Conservation (phyloP, 92 coral and sea anemone species). For the Epizoanthus illoricatus region DNA sequence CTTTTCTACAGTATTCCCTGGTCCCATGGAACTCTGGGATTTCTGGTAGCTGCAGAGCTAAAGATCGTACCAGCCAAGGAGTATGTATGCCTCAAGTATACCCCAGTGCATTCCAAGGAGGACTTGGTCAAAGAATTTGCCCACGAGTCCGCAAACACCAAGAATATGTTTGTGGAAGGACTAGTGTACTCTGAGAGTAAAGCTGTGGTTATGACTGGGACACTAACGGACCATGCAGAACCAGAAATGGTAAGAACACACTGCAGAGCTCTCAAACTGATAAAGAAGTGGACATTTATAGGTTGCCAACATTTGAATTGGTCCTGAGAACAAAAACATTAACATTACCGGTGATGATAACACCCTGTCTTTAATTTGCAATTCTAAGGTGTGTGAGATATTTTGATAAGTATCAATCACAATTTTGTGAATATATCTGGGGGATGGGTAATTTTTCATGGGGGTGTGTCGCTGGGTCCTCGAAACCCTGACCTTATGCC, state of each 20-base stretch:
- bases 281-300: not conserved
- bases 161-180: conserved; percentile 67
- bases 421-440: too few species aligned
- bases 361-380: too few species aligned
- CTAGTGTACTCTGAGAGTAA: conserved; percentile 55
- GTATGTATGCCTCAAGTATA: conserved; percentile 50
- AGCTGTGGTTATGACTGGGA: conserved; percentile 64
- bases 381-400: too few species aligned
- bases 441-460: too few species aligned
- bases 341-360: too few species aligned
- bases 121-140: conserved; percentile 43
- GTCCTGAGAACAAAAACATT: too few species aligned
- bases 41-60: conserved; percentile 66
- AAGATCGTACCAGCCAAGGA: conserved; percentile 55
- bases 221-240: conserved; percentile 47
- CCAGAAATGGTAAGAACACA: conserved; percentile 34
- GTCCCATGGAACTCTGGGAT: conserved; percentile 72
- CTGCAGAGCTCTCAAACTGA: not conserved
- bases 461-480: too few species aligned
- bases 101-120: conserved; percentile 47
- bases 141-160: conserved; percentile 28
- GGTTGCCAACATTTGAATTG: not conserved
- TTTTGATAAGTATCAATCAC: too few species aligned
- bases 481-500: too few species aligned
- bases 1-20: conserved; percentile 61